Conservation (phyloP, 2,888 invertebrate genomes). For the Aphelenchoides bicaudatus region DNA sequence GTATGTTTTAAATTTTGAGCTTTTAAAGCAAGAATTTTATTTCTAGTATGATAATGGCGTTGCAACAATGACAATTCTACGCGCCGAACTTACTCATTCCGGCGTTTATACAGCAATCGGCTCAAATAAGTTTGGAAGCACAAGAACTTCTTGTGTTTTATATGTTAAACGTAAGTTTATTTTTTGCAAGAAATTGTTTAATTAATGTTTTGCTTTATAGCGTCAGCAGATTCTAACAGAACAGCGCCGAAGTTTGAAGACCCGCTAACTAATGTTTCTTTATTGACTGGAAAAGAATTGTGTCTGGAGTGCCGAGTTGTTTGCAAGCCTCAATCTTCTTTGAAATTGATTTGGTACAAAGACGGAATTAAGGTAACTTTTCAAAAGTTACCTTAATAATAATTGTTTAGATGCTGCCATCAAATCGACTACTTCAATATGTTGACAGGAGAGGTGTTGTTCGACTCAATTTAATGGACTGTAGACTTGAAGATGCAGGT, state of each 20-base stretch:
- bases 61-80: constrained; percentile 88
- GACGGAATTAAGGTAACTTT: too few species aligned
- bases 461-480: constrained; percentile 55
- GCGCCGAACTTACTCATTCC: constrained; percentile 86
- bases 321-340: constrained; percentile 47
- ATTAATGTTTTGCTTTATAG: constrained; percentile 7
- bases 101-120: constrained; percentile 92
- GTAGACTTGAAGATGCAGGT: constrained; percentile 47
- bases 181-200: neutral
- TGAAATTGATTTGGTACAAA: too few species aligned
- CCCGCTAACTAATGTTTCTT: constrained; percentile 47
- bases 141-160: constrained; percentile 88
- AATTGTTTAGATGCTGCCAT: constrained; percentile 54
- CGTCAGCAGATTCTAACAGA: constrained; percentile 25
- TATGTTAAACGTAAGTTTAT: constrained; percentile 77
- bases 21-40: neutral
- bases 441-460: constrained; percentile 55
- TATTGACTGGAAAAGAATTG: constrained; percentile 48
- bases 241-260: constrained; percentile 53
- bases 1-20: constrained; percentile 6
- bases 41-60: constrained; percentile 70
- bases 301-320: constrained; percentile 49
- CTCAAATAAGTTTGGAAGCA: constrained; percentile 83
- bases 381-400: constrained; percentile 31
- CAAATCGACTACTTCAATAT: constrained; percentile 54